Conservation (phyloP, 1,140 invertebrate species). For the Aphelenchoides besseyi region DNA sequence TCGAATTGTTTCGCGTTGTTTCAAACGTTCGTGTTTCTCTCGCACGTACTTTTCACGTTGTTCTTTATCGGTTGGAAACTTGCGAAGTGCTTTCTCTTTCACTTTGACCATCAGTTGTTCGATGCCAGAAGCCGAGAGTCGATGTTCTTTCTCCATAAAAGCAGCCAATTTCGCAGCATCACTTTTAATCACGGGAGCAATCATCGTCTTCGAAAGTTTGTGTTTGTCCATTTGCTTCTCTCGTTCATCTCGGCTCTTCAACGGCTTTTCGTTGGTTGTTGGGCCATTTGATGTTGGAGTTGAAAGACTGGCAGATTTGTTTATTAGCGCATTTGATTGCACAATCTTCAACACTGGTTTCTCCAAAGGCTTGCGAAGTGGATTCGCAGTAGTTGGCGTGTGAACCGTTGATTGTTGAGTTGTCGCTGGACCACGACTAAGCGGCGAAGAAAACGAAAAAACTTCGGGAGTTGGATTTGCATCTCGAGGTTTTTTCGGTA, state of each 20-base stretch:
- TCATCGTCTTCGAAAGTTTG: not conserved
- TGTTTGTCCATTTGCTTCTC: not conserved
- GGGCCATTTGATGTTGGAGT: slow-evolving; percentile 5
- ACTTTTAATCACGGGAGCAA: not conserved
- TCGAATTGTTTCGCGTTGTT: not conserved
- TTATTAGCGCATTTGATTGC: not conserved
- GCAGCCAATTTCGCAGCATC: not conserved
- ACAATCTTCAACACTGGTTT: not conserved
- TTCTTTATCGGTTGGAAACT: not conserved
- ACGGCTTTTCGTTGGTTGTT: not conserved
- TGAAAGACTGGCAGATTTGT: not conserved
- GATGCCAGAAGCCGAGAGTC: not conserved
- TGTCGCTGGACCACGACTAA: not conserved
- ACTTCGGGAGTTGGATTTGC: not conserved
- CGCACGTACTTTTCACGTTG: slow-evolving; percentile 16
- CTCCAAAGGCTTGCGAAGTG: not conserved
- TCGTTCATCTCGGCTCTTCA: not conserved
- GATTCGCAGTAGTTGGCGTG: not conserved
- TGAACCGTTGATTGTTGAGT: not conserved
- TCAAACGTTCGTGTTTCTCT: not conserved
- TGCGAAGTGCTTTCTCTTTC: not conserved
- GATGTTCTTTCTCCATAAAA: not conserved
- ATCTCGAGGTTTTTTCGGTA: slow-evolving; percentile 12
- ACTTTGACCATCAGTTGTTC: not conserved
- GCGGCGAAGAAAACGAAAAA: slow-evolving; percentile 13